A percentile compares a stretch with the other conserved stretches of the same genome.
These are phyloP conservation scores for Micropoecilia bifurca DNA, from an alignment of 2,797 vertebrate genomes.

Conservation along the genomic window DNA sequence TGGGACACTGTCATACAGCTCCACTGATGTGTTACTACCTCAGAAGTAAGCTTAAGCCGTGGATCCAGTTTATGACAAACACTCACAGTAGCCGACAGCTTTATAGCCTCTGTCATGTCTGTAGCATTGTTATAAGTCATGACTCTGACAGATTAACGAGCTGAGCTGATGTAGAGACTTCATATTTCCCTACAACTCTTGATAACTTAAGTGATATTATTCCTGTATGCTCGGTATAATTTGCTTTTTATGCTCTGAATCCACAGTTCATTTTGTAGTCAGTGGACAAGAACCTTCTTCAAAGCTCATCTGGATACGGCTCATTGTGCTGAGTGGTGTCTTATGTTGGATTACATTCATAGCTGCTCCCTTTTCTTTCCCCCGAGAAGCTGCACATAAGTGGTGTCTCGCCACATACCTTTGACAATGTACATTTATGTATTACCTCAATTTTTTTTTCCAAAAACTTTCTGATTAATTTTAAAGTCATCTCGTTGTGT, in stretches of 20 bases:
- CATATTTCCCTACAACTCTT: conserved; percentile 43
- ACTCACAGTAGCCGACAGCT: conserved; percentile 59
- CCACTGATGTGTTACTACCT: conserved; percentile 48
- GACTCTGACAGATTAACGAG: conserved; percentile 56
- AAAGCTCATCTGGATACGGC: conserved; percentile 30
- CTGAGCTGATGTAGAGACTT: conserved; percentile 56
- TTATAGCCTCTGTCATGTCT: conserved; percentile 71
- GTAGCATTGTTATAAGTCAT: conserved; percentile 53
- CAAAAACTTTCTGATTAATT: conserved; percentile 56
- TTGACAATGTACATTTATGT: conserved; percentile 26
- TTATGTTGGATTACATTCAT: conserved; percentile 50
- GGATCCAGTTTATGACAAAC: conserved; percentile 52
- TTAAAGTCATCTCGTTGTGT: conserved; percentile 45
- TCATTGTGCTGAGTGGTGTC: conserved; percentile 47
- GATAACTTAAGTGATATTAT: conserved; percentile 62
- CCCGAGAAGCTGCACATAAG: conserved; percentile 5
- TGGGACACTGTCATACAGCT: conserved; percentile 34
- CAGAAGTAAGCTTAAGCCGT: conserved; percentile 56
- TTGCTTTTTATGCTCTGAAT: conserved; percentile 40
- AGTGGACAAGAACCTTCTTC: conserved; percentile 31
- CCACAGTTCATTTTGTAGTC: conserved; percentile 36
- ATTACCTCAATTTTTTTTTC: conserved; percentile 41
- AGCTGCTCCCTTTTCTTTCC: conserved; percentile 25
- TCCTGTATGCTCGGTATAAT: conserved; percentile 21
- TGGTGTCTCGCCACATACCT: neutral